Evolutionary conservation across 2,888 invertebrate species (phyloP), one percentile per base, ranked within the genome.

Genomic region (Sarcophaga subvicina): DNA sequence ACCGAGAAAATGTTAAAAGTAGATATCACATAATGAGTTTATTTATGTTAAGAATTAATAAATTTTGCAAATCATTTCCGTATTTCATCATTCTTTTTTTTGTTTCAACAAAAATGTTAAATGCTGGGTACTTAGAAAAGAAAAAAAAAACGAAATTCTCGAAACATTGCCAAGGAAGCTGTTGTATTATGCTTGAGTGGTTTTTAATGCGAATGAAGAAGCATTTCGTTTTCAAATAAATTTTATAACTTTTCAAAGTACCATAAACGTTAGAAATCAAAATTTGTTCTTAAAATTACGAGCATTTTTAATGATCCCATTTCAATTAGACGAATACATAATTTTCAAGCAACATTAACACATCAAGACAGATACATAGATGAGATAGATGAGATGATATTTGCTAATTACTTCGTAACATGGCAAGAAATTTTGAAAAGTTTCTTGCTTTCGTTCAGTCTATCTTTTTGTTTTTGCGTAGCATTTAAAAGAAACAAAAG

Each of bases 321-420:
- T 75, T 37, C 27, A 49, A 63, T 62, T 49, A 14, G 12, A 17
- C 47, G 27, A 20, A 67, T 20, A 66, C n/a, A 75, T 17, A 27
- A 37, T 66, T 66, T 17, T 3, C 14, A 69, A 27, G 66, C 47
- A 71, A 27, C 59, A 72, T 67, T 83, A 37, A 37, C 67, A 54
- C 69, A 72, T 67, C 14, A 54, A 66, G n/a, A 72, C 8, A 2
- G 6, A 37, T 37, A 8, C 8, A 10, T 37, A 37, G 37, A 37
- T 37, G 37, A 37, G 37, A 37, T 37, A 37, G 8, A 37, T 37
- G 37, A 37, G 37, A 37, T 37, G 37, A 37, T 20, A 54, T 64
- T 63, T 47, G 62, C 62, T 85, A 72, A 80, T 80, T 71, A 17
- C 47, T 70, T 17, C 60, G 2, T 72, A 45, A 37, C 37, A 25